Evolutionary conservation across 2,888 invertebrate genomes (phyloP), one percentile per base, ranked within the genome.

Genomic region (Pteria penguin): DNA sequence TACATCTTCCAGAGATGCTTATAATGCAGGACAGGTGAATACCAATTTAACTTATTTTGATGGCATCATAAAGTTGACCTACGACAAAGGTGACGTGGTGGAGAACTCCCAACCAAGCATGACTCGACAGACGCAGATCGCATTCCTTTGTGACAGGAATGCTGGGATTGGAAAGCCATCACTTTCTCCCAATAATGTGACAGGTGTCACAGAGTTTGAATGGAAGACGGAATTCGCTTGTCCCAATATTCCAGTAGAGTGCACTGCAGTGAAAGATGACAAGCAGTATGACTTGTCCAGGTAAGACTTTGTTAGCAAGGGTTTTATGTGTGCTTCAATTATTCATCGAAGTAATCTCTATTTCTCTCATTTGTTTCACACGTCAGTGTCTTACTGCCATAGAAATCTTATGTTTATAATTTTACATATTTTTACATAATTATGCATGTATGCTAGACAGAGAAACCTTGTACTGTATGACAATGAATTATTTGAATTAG

Each of bases 61-160:
- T 84, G 91, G 91, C 2, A 82, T 91, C 52, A 80, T 92, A 4
- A 92, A 91, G 55, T 75, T 92, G 54, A 91, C 90, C 0, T 91
- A 91, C 70, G 77, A 83, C 5, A 74, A 83, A 55, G 91, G 91
- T 1, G 90, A 89, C 29, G 76, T 81, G 2, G 75, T 77, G 4
- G 91, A 91, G 76, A 78, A 85, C 68, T 81, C 86, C 73, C 65
- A 65, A 0, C 75, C 84, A 11, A 76, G 83, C 0, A 85, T 85
- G 4, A 85, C 84, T 0, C 81, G 91, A 18, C 83, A 79, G 63
- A 88, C 91, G 0, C 84, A 89, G 79, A 91, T 92, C 22, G 85
- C 88, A 2, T 91, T 92, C 74, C 70, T 91, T 5, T 92, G 92
- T 81, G 89, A 91, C 78, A 83, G 78, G 8, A 79, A 80, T 31